Evolutionary conservation across 2,797 vertebrate genomes (phyloP).

Genomic region (Microtus agrestis): DNA sequence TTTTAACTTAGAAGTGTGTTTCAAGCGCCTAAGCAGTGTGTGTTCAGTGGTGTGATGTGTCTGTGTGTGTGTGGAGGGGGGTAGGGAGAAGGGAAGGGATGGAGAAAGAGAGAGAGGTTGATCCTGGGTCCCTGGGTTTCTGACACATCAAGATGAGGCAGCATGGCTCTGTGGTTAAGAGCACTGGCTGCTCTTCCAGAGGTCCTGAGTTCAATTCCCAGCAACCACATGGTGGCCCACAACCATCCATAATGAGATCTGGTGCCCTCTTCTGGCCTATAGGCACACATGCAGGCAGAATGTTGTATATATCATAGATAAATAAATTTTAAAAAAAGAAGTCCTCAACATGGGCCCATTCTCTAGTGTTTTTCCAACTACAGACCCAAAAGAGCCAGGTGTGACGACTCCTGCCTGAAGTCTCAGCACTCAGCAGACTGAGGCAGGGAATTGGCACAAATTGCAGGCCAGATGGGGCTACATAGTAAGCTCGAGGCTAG

Average conservation of each 20-base stretch:
- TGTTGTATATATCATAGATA: too few species aligned
- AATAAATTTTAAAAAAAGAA: too few species aligned
- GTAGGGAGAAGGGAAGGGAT: too few species aligned
- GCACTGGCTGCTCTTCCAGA: too few species aligned
- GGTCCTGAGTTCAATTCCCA: too few species aligned
- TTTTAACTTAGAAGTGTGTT: neutral
- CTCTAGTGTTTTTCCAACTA: neutral
- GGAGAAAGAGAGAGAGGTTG: neutral
- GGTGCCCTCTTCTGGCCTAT: too few species aligned
- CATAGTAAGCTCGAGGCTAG: neutral
- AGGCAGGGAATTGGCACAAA: neutral
- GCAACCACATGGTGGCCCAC: too few species aligned
- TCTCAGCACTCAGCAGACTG: neutral
- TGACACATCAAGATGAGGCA: neutral
- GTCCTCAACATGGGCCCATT: neutral
- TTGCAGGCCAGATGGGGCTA: neutral
- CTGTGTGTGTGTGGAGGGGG: too few species aligned
- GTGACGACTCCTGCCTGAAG: neutral
- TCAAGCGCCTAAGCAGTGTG: neutral
- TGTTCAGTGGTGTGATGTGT: neutral
- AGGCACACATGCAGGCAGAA: too few species aligned
- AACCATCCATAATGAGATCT: too few species aligned
- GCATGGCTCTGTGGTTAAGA: too few species aligned
- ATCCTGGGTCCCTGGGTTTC: neutral
- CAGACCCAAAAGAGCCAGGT: neutral